Percentiles rank a stretch among this genome's conserved stretches.
Conservation (phyloP, 2,797 vertebrate species). For the Sebastes goodei region DNA sequence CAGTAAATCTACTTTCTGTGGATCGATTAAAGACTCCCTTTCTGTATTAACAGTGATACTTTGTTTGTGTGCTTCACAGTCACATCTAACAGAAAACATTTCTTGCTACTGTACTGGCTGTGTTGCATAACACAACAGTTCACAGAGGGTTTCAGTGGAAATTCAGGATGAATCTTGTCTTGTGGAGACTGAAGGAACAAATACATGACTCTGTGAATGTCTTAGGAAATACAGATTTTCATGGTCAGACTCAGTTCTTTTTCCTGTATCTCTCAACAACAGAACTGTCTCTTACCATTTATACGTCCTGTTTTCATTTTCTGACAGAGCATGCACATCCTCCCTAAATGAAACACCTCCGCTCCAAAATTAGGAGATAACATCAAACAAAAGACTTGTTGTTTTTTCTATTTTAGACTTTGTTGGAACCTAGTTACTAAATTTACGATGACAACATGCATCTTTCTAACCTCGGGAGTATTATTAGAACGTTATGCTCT, state of each 20-base stretch:
- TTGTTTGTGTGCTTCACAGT: background rate
- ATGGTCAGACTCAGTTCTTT: background rate
- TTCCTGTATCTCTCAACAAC: background rate
- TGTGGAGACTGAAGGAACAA: constrained; percentile 18
- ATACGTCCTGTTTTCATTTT: background rate
- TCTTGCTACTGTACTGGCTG: background rate
- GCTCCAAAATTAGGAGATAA: constrained; percentile 4
- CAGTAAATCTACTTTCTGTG: background rate
- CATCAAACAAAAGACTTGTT: background rate
- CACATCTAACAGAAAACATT: background rate
- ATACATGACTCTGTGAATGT: background rate
- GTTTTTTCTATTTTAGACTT: constrained; percentile 6
- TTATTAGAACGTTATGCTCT: constrained; percentile 3
- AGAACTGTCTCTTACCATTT: background rate
- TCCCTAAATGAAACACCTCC: background rate
- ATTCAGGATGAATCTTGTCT: constrained; percentile 6
- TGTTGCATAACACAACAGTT: constrained; percentile 1
- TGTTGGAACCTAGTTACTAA: constrained; percentile 16
- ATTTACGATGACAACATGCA: constrained; percentile 6
- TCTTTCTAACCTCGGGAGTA: background rate
- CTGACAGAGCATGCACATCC: background rate
- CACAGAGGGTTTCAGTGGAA: constrained; percentile 1
- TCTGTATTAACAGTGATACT: background rate
- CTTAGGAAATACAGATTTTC: background rate
- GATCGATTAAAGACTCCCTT: background rate